Base-by-base conservation (phyloP, 2,113 vertebrate genomes). In the Myanophis thanlyinensis region DNA sequence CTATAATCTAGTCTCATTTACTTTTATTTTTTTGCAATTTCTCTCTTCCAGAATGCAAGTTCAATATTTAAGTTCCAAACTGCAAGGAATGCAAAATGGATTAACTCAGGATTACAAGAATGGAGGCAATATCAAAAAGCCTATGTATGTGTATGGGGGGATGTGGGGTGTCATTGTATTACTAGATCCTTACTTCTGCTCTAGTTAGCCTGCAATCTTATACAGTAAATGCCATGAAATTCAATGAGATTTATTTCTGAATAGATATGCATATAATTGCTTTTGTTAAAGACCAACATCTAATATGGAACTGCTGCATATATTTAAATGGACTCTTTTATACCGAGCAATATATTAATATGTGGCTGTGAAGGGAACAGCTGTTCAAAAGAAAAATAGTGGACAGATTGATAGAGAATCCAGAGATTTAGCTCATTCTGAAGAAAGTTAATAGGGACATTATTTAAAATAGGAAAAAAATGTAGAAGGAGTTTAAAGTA, bases 101-200 rank as follows among this genome's bases (percentile, higher is more conserved):
- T 97, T 97, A 96, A 95, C 56, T 52, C 15, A 93, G 93, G 94
- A 96, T 96, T 96, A 95, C 93, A 96, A 92, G 56, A 94, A 96
- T 80, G 94, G 91, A 95, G 18, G 35, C 44, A 35, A 80, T 80
- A 80, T 44, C 73, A 44, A 22, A 73, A 80, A 22, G 85, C 89
- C 93, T 4, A 3, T 67, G 30, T n/a, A 12, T 67, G 62, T 67
- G 13, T 5, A 30, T 67, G 59, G 6, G 5, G 54, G 52, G 23
- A 13, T 1, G 44, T 10, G 48, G 35, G 7, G 1, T 62, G 9
- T n/a, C 40, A 54, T 93, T 92, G 92, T 91, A 40, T 91, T 95
- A 91, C 87, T 92, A 53, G 22, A 90, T 94, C 40, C 85, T 93
- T 89, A 93, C 52, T 94, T 94, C 23, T 94, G 84, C 80, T 51